Conservation (phyloP, 2,797 vertebrate genomes). For the Neopelma chrysocephalum region DNA sequence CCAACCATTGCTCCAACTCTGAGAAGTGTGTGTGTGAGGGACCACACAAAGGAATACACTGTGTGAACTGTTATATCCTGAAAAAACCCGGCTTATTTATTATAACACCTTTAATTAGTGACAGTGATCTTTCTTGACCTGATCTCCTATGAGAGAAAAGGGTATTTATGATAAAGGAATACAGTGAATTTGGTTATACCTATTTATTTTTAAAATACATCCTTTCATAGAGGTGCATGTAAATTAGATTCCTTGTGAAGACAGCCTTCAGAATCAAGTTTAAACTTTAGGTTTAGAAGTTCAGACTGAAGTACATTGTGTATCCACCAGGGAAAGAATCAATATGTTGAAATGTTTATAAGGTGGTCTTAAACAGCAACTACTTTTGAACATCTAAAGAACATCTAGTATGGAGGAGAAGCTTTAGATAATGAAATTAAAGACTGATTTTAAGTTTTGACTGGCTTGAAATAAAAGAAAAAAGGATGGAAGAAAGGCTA, state of each 20-base stretch:
- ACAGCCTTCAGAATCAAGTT: neutral
- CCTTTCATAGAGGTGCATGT: neutral
- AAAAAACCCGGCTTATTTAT: neutral
- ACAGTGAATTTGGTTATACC: neutral
- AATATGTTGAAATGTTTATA: neutral
- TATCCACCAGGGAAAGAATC: neutral
- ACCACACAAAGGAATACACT: neutral
- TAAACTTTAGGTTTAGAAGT: neutral
- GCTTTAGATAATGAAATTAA: slow-evolving; percentile 10
- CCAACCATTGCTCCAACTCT: neutral
- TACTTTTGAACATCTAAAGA: neutral
- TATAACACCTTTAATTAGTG: neutral
- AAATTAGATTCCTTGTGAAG: neutral
- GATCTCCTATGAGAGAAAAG: neutral
- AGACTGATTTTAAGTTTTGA: slow-evolving; percentile 50
- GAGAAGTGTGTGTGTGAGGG: neutral
- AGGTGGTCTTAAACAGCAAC: neutral
- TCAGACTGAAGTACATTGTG: neutral
- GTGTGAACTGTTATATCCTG: neutral
- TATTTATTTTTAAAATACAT: neutral
- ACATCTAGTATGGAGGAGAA: neutral
- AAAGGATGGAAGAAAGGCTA: slow-evolving; percentile 53
- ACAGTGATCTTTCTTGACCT: neutral
- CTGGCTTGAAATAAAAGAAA: slow-evolving; percentile 57
- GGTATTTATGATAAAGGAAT: neutral